Evolutionary conservation across 2,888 invertebrate genomes (phyloP).

Genomic region (Caenorhabditis wallacei): DNA sequence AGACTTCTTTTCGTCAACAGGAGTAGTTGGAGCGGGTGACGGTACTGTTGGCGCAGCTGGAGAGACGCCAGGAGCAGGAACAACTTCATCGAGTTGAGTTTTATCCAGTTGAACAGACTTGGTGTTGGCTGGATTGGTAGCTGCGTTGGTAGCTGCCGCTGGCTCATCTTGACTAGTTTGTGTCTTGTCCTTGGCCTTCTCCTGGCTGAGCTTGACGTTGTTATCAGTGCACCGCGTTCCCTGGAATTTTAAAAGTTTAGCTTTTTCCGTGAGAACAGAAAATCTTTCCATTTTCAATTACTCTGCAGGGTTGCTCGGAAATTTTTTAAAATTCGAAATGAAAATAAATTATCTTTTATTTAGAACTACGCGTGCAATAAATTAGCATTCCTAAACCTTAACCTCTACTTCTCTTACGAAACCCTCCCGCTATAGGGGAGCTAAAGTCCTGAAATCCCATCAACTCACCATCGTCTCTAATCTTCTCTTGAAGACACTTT

Average conservation of each 20-base stretch:
- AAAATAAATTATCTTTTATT: too few relatives aligned
- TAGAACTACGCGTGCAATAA: too few relatives aligned
- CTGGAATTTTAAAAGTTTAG: background rate
- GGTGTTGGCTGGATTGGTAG: background rate
- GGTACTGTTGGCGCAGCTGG: background rate
- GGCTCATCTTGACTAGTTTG: background rate
- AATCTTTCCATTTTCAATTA: too few relatives aligned
- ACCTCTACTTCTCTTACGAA: too few relatives aligned
- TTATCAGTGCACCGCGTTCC: background rate
- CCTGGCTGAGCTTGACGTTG: background rate
- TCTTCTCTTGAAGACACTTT: too few relatives aligned
- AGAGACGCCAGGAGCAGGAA: background rate
- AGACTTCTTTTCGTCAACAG: constrained; percentile 12
- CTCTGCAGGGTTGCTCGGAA: too few relatives aligned
- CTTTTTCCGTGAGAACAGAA: too few relatives aligned
- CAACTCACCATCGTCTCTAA: too few relatives aligned
- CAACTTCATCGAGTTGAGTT: background rate
- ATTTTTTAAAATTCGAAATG: too few relatives aligned
- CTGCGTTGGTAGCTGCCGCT: background rate
- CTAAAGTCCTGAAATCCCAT: too few relatives aligned
- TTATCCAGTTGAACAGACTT: background rate
- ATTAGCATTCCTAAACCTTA: too few relatives aligned
- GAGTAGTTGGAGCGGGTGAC: background rate
- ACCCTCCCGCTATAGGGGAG: too few relatives aligned
- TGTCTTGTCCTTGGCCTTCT: background rate